A percentile compares a stretch with the other conserved stretches of the same genome.
Conservation (phyloP, 2,113 vertebrate species). For the Nansenia antarctica region DNA sequence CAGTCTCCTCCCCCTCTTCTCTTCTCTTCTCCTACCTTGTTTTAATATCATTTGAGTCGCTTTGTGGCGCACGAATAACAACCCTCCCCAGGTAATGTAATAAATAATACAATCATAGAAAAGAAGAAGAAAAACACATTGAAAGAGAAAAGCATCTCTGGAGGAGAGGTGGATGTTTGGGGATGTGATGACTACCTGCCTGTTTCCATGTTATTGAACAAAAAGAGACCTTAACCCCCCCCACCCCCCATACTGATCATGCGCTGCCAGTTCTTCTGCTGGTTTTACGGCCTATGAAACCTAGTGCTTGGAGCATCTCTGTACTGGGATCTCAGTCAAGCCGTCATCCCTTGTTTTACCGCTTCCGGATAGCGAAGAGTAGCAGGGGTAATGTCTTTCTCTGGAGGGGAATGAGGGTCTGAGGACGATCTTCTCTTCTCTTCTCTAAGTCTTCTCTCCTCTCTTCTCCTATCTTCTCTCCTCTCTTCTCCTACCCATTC, state of each 20-base stretch:
- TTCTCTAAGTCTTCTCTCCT: no score
- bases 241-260: neutral
- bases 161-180: neutral
- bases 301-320: neutral
- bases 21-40: conserved; percentile 7
- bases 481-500: neutral
- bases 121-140: neutral
- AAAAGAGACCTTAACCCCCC: neutral
- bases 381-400: neutral
- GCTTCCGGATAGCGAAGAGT: neutral
- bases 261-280: neutral
- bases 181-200: neutral
- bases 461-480: neutral
- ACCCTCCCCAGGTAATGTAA: no score
- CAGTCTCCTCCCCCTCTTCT: conserved; percentile 26
- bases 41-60: neutral
- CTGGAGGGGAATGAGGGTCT: neutral
- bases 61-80: no score
- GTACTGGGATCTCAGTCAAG: neutral
- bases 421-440: neutral
- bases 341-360: neutral
- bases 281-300: neutral
- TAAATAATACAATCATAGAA: no score
- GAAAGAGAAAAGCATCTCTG: no score
- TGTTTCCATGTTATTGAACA: neutral